A percentile compares a stretch with the other conserved stretches of the same genome.
phyloP scores from a whole-genome alignment of 2,888 invertebrate species.

The Heteropelma amictum region DNA sequence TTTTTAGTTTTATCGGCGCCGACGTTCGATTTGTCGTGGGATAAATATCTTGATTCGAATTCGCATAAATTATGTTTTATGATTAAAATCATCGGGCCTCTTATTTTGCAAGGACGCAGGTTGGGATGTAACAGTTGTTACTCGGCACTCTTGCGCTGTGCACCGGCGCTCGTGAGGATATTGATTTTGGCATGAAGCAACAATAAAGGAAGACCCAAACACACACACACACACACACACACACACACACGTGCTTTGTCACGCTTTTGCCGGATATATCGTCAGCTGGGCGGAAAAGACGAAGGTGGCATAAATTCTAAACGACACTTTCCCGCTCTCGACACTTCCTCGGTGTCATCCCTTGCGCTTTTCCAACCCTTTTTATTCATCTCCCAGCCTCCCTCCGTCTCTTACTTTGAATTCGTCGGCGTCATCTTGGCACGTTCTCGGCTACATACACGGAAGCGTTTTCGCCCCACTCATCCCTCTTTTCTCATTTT shows the following conservation, averaged over 20 bases:
- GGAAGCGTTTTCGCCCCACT: background rate
- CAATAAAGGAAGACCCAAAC: background rate
- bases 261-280: constrained; percentile 29
- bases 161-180: too few relatives aligned
- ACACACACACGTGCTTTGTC: constrained; percentile 30
- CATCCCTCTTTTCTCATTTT: background rate
- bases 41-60: too few relatives aligned
- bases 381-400: background rate
- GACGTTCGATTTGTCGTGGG: too few relatives aligned
- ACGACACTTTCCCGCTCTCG: constrained; percentile 35
- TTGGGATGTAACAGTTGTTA: too few relatives aligned
- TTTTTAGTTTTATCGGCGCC: too few relatives aligned
- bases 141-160: too few relatives aligned
- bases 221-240: background rate
- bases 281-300: constrained; percentile 34
- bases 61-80: too few relatives aligned
- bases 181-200: too few relatives aligned
- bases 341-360: background rate
- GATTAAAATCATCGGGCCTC: too few relatives aligned
- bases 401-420: background rate
- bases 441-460: constrained; percentile 35
- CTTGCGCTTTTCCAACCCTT: background rate
- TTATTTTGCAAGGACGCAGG: too few relatives aligned
- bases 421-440: constrained; percentile 21
- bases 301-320: constrained; percentile 42